Evolutionary conservation across 2,113 vertebrate genomes (phyloP).

Genomic region (Tragelaphus strepsiceros): DNA sequence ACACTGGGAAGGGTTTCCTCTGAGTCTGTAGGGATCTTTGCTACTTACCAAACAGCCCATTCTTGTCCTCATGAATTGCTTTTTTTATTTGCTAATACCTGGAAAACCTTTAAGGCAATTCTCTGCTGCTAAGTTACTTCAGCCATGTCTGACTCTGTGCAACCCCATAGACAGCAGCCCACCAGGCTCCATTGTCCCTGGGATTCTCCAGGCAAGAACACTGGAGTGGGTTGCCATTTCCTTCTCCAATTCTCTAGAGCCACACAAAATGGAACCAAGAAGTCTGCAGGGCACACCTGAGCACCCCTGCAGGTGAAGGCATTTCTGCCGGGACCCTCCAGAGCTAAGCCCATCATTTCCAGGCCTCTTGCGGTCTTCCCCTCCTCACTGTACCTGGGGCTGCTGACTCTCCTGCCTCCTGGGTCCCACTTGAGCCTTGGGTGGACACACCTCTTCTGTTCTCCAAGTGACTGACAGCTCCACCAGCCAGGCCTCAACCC

Average conservation of each 20-base stretch:
- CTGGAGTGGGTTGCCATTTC: too few relatives aligned
- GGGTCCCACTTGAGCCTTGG: neutral
- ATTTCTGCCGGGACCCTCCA: rapidly evolving
- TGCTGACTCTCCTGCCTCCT: rapidly evolving
- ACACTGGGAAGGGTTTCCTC: rapidly evolving
- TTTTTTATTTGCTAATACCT: neutral
- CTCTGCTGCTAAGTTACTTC: neutral
- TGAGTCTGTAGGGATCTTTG: too few relatives aligned
- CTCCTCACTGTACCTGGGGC: rapidly evolving
- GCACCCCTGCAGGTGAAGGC: rapidly evolving
- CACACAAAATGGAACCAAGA: too few relatives aligned
- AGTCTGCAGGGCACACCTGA: rapidly evolving
- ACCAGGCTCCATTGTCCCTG: too few relatives aligned
- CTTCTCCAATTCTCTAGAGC: neutral
- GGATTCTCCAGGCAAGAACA: too few relatives aligned
- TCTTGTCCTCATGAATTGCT: neutral
- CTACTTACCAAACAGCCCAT: rapidly evolving
- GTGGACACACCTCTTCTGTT: too few relatives aligned
- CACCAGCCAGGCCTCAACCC: rapidly evolving
- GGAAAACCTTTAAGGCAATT: neutral
- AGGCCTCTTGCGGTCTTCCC: rapidly evolving
- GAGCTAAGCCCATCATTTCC: too few relatives aligned
- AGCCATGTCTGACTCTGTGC: too few relatives aligned
- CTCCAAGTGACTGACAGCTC: neutral
- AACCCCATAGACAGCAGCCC: too few relatives aligned